Base-by-base conservation (phyloP, 2,797 vertebrate species). In the Corythornis leucogaster region DNA sequence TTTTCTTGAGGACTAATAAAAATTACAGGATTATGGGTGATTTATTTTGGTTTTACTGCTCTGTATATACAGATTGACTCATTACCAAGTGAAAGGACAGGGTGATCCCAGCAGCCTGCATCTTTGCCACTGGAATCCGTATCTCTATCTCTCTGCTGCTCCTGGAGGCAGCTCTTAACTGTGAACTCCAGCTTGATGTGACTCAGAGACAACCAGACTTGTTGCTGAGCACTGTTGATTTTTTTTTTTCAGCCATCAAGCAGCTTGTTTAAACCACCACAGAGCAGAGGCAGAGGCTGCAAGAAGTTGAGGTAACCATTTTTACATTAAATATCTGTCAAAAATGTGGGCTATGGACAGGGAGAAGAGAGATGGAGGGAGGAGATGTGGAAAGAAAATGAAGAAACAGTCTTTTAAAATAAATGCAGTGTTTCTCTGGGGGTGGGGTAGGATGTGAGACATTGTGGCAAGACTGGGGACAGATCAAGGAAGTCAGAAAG, bases 291-390 rank as follows among this genome's bases (percentile, higher is more conserved):
- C 84, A 82, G 79, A 92, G 82, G 66, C 31, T 50, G 48, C 89
- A 88, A 92, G 71, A 91, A 82, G 78, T 87, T 70, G 88, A 97
- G 97, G 96, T 97, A 97, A 98, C 90, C 4, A 26, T 81, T 95
- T 96, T 90, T 95, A 62, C 74, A 40, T 87, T 75, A 79, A 73
- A 13, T 92, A 76, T 63, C 73, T 93, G 85, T 61, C 78, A 89
- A 84, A 76, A 57, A 19, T 45, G 38, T 59, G 79, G 87, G 67
- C 57, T 87, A 53, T 1, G 13, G 75, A 59, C 78, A 61, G 40
- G 48, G 43, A 80, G 53, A 85, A 85, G 35, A 48, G 67, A 78
- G 20, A 35, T 15, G n/a, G 48, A 71, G 43, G 55, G 30, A 79
- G 45, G 15, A 43, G 58, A 38, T 64, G 57, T 1, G 13, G 85